Percentiles rank a stretch among this genome's conserved stretches.
Conservation (phyloP, 2,797 vertebrate species). For the Falco peregrinus region DNA sequence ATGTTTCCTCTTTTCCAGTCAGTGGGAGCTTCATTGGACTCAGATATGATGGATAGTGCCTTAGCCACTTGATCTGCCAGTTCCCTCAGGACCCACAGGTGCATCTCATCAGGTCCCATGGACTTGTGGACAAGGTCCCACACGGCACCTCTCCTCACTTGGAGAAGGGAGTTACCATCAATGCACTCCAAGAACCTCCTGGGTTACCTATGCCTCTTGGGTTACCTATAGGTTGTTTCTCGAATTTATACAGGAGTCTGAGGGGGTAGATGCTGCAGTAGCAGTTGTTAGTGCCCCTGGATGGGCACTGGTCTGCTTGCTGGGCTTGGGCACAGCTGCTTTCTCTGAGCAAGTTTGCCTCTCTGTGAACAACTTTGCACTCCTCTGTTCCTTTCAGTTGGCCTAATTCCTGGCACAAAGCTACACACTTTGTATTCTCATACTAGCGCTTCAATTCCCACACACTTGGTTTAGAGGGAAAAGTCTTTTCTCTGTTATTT, state of each 20-base stretch:
- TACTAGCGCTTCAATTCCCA: neutral
- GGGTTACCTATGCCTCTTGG: too few relatives aligned
- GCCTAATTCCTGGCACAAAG: neutral
- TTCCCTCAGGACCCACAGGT: too few relatives aligned
- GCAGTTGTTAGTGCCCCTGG: neutral
- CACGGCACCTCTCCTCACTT: too few relatives aligned
- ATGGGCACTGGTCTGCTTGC: rapidly evolving
- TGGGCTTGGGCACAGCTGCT: neutral
- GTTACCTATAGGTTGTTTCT: too few relatives aligned
- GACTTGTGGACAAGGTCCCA: too few relatives aligned
- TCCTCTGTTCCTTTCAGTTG: neutral
- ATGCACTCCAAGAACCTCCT: too few relatives aligned
- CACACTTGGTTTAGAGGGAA: neutral
- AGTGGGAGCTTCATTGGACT: too few relatives aligned
- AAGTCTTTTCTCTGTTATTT: conserved; percentile 10
- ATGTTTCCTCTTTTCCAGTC: too few relatives aligned
- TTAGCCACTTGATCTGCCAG: too few relatives aligned
- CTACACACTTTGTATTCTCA: neutral
- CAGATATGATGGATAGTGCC: too few relatives aligned
- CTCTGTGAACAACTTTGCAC: neutral
- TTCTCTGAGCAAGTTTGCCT: neutral
- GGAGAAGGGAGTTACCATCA: too few relatives aligned
- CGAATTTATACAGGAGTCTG: neutral
- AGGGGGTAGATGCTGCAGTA: neutral
- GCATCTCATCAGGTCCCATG: too few relatives aligned